These are phyloP conservation scores for Machaerirhynchus nigripectus DNA, from an alignment of 2,113 vertebrate genomes.

Conservation along the genomic window DNA sequence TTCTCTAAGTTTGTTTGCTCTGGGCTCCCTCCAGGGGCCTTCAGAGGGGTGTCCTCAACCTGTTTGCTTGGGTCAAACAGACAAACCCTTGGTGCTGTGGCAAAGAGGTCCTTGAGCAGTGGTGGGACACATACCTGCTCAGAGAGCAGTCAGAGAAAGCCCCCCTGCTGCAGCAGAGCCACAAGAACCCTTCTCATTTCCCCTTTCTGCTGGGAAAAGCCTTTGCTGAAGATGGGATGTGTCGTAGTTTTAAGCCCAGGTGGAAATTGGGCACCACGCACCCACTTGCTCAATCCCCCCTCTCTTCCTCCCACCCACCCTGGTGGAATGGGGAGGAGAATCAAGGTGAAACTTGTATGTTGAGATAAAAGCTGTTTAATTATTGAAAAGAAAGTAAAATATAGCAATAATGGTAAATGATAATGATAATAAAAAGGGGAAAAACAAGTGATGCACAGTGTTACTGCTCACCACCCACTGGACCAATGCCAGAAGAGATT, in stretches of 20 bases:
- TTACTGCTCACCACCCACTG: not conserved
- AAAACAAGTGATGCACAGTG: not conserved
- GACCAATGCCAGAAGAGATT: not conserved
- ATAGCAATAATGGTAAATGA: not conserved
- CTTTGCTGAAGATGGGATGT: not conserved
- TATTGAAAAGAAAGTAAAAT: not conserved
- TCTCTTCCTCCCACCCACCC: no score
- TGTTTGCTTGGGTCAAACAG: not conserved
- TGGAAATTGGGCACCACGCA: not conserved
- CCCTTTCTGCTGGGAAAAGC: not conserved
- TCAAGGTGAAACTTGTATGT: not conserved
- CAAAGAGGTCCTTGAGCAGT: not conserved
- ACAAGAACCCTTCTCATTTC: not conserved
- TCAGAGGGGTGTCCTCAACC: not conserved
- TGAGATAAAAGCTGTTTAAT: not conserved
- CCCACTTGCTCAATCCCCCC: accelerated
- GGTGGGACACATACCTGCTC: not conserved
- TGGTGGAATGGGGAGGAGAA: not conserved
- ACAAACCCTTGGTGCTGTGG: not conserved
- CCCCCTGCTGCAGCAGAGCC: not conserved
- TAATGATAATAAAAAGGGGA: not conserved
- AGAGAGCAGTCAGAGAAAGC: not conserved
- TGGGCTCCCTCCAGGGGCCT: not conserved
- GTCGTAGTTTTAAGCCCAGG: not conserved
- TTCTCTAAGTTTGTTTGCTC: not conserved